Base-by-base conservation (phyloP, 1,140 invertebrate species). In the Hyphantria cunea region DNA sequence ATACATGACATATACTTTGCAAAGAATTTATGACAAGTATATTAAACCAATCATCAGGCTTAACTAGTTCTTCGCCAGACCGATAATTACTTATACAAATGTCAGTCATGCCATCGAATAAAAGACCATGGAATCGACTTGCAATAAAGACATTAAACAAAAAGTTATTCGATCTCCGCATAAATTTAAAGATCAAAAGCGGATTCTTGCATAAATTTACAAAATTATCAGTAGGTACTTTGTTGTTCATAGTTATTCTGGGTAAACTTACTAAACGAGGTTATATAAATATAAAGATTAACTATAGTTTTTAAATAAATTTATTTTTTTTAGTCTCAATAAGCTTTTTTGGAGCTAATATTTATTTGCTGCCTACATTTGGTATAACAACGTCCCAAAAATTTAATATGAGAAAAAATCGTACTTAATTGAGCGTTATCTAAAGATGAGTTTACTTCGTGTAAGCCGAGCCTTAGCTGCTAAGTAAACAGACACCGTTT, bases 341-440 rank as follows among this genome's bases (percentile, higher is more conserved):
- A 25, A 25, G 17, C 17, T 25, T 5, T 25, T 25, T 25, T 25
- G 2, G 17, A 25, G 17, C n/a, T 25, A 25, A 25, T 25, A 25
- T 39, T 8, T 13, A 11, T 42, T 13, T 25, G 15, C 15, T 41
- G 8, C 0, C 25, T 17, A 47, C 56, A 31, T 69, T 3, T 13
- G 33, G 64, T 60, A 79, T 76, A 47, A 71, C 25, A 32, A 58
- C 51, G 55, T 64, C 66, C 68, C n/a, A 32, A 60, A 71, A 74
- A 65, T 58, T 68, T 15, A 31, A 39, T 58, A 33, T 41, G 10
- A 52, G 14, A 53, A 66, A 66, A 76, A 70, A 67, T 65, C 25
- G 68, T 49, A 64, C 52, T 70, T 78, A 80, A 80, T 80, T 80
- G 78, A 80, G 70, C 73, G 75, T 80, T 64, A 68, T 70, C 66